Conservation (phyloP, 2,113 vertebrate genomes). For the Ctenodactylus gundi region DNA sequence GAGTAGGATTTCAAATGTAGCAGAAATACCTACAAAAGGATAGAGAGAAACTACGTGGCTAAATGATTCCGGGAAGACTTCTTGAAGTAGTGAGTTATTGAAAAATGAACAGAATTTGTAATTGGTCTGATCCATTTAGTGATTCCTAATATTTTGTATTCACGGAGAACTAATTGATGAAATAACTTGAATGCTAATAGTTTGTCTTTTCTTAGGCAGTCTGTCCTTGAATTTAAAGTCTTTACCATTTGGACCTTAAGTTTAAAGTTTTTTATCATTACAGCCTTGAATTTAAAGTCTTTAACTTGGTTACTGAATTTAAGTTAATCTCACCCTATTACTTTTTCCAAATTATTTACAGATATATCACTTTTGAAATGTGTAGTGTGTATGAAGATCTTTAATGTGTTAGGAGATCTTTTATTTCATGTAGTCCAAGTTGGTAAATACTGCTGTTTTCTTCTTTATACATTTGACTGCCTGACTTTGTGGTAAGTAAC, state of each 20-base stretch:
- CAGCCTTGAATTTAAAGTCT: slow-evolving; percentile 47
- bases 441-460: slow-evolving; percentile 81
- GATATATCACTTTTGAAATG: slow-evolving; percentile 78
- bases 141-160: slow-evolving; percentile 74
- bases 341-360: slow-evolving; percentile 65
- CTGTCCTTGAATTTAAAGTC: slow-evolving; percentile 70
- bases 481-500: slow-evolving; percentile 77
- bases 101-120: slow-evolving; percentile 65
- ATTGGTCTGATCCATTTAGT: slow-evolving; percentile 61
- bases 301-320: slow-evolving; percentile 23
- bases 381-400: slow-evolving; percentile 60
- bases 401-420: slow-evolving; percentile 60
- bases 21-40: slow-evolving; percentile 58
- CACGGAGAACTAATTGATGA: slow-evolving; percentile 41
- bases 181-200: slow-evolving; percentile 67
- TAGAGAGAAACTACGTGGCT: slow-evolving; percentile 35
- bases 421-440: slow-evolving; percentile 71
- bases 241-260: slow-evolving; percentile 40
- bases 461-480: slow-evolving; percentile 75
- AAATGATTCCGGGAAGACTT: slow-evolving; percentile 48
- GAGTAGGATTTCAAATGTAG: slow-evolving; percentile 69
- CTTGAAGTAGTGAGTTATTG: slow-evolving; percentile 57
- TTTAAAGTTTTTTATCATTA: slow-evolving; percentile 56
- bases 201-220: slow-evolving; percentile 81
- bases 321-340: slow-evolving; percentile 58